Percentiles rank a stretch among this genome's conserved stretches.
phyloP scores from a whole-genome alignment of 2,113 vertebrate species.

The Bettongia penicillata region DNA sequence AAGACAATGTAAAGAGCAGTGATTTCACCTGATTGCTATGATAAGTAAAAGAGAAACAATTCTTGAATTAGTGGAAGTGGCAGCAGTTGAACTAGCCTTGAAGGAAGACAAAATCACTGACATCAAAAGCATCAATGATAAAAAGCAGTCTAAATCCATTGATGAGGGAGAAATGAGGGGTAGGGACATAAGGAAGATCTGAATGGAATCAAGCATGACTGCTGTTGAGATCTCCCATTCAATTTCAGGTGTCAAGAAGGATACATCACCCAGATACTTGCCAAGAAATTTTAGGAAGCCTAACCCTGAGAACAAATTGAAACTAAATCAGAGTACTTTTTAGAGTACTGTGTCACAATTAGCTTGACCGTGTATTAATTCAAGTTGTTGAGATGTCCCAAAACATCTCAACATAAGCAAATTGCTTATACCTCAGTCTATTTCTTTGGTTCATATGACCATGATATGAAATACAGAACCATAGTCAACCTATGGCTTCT shows the following conservation, averaged over 20 bases:
- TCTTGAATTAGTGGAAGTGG: neutral
- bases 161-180: neutral
- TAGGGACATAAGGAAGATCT: neutral
- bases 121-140: neutral
- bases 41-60: neutral
- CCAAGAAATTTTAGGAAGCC: neutral
- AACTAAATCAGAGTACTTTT: neutral
- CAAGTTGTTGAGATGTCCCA: neutral
- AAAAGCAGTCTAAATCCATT: neutral
- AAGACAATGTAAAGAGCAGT: neutral
- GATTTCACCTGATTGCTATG: neutral
- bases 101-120: neutral
- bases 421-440: neutral
- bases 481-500: neutral
- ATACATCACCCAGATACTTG: neutral
- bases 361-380: neutral
- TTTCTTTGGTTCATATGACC: neutral
- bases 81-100: neutral
- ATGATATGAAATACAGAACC: neutral
- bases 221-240: neutral
- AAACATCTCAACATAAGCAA: neutral
- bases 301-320: neutral
- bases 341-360: neutral
- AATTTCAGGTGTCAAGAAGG: neutral
- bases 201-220: neutral